Conservation (phyloP, 2,888 invertebrate genomes). For the Tachina fera region DNA sequence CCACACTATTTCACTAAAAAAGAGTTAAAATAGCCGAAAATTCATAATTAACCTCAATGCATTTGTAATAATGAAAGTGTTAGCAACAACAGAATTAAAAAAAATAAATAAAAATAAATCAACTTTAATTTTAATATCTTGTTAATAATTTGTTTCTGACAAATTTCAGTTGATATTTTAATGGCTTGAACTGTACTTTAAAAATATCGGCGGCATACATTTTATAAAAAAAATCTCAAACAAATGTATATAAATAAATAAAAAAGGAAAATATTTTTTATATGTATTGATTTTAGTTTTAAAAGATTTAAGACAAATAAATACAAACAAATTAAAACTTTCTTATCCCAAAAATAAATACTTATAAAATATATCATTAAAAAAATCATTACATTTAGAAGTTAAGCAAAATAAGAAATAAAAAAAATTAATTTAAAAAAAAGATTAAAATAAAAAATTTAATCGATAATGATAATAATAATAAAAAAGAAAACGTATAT, state of each 20-base stretch:
- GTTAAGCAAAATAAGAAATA: constrained; percentile 56
- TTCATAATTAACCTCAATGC: constrained; percentile 31
- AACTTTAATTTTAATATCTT: constrained; percentile 29
- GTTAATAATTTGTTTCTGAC: constrained; percentile 57
- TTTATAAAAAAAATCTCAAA: constrained; percentile 35
- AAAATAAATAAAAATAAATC: constrained; percentile 7
- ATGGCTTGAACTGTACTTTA: constrained; percentile 52
- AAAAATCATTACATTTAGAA: constrained; percentile 50
- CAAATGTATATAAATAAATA: constrained; percentile 64
- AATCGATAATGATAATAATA: constrained; percentile 26
- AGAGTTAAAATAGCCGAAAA: constrained; percentile 52
- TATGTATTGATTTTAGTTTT: constrained; percentile 47
- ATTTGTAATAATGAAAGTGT: constrained; percentile 47
- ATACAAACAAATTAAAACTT: constrained; percentile 3
- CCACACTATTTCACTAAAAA: constrained; percentile 65
- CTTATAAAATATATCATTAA: constrained; percentile 47
- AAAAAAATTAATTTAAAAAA: constrained; percentile 2
- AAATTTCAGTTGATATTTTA: constrained; percentile 26
- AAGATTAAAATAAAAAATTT: constrained; percentile 27
- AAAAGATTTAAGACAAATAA: constrained; percentile 26
- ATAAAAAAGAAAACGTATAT: constrained; percentile 48
- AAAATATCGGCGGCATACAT: constrained; percentile 27
- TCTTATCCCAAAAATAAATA: constrained; percentile 50
- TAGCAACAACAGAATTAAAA: constrained; percentile 9
- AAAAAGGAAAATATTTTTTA: constrained; percentile 24